A percentile compares a stretch with the other conserved stretches of the same genome.
phyloP scores from a whole-genome alignment of 2,888 invertebrate species.

The Idaea biselata region DNA sequence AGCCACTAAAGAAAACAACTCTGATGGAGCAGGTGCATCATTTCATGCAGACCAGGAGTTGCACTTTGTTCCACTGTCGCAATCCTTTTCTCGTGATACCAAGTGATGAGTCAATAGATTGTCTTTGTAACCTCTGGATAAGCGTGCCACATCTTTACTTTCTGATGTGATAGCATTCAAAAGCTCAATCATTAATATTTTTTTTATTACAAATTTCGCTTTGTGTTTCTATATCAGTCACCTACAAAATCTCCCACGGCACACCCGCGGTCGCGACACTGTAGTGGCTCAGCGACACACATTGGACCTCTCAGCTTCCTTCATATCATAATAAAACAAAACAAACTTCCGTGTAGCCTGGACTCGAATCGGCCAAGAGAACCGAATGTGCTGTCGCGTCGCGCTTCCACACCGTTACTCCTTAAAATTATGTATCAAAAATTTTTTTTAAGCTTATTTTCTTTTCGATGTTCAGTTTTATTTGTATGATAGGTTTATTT shows the following conservation, averaged over 20 bases:
- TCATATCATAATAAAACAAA: not conserved
- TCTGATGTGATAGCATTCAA: too few species aligned
- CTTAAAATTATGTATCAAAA: conserved; percentile 29
- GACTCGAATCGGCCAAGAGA: not conserved
- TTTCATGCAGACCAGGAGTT: too few species aligned
- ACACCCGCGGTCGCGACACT: too few species aligned
- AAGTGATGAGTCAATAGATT: too few species aligned
- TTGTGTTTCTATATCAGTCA: too few species aligned
- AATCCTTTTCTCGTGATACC: too few species aligned
- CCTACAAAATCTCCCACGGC: not conserved
- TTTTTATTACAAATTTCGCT: too few species aligned
- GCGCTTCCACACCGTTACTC: conserved; percentile 6
- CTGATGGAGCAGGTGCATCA: too few species aligned
- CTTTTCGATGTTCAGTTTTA: conserved; percentile 43
- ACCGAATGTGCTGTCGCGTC: not conserved
- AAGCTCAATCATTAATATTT: too few species aligned
- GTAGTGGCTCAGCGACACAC: not conserved
- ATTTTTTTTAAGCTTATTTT: conserved; percentile 37
- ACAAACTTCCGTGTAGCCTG: not conserved
- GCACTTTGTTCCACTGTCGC: too few species aligned
- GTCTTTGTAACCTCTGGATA: too few species aligned
- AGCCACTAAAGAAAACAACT: conserved; percentile 26
- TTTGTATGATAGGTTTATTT: conserved; percentile 37
- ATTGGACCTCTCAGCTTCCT: not conserved
- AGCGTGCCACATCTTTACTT: too few species aligned